Evolutionary conservation across 2,888 invertebrate species (phyloP).

Genomic region (Temnothorax rugatulus): DNA sequence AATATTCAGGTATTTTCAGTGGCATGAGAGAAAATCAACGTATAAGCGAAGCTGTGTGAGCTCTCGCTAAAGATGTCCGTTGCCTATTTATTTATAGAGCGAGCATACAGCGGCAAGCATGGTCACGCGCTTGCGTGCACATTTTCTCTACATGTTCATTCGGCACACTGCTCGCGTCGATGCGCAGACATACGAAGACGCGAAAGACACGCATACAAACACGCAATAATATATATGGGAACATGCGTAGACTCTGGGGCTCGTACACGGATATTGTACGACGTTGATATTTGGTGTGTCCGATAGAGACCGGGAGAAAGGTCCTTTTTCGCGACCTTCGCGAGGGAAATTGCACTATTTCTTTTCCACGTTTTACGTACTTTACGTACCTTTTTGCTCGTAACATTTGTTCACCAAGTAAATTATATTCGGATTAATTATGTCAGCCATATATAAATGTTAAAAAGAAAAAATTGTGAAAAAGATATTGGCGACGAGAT

Average conservation of each 20-base stretch:
- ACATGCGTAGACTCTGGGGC: not conserved
- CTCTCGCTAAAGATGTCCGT: slow-evolving; percentile 80
- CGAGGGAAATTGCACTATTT: not conserved
- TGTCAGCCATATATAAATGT: not conserved
- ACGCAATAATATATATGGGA: slow-evolving; percentile 11
- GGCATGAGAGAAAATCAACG: slow-evolving; percentile 76
- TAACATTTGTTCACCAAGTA: not conserved
- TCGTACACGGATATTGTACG: not conserved
- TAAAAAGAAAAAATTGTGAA: not conserved
- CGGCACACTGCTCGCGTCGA: slow-evolving; percentile 32
- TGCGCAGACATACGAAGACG: not conserved
- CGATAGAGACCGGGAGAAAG: not conserved
- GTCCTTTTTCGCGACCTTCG: not conserved
- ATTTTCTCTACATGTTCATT: slow-evolving; percentile 47
- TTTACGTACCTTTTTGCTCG: not conserved
- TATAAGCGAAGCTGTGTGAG: slow-evolving; percentile 64
- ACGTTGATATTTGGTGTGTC: not conserved
- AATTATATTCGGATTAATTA: not conserved
- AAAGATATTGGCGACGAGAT: not conserved
- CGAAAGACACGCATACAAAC: slow-evolving; percentile 15
- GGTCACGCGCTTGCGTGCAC: slow-evolving; percentile 72
- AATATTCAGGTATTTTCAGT: slow-evolving; percentile 68
- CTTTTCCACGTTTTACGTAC: not conserved
- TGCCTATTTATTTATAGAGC: slow-evolving; percentile 84
- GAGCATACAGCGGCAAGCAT: slow-evolving; percentile 78